phyloP scores from a whole-genome alignment of 2,797 vertebrate species.

The Lacerta agilis region DNA sequence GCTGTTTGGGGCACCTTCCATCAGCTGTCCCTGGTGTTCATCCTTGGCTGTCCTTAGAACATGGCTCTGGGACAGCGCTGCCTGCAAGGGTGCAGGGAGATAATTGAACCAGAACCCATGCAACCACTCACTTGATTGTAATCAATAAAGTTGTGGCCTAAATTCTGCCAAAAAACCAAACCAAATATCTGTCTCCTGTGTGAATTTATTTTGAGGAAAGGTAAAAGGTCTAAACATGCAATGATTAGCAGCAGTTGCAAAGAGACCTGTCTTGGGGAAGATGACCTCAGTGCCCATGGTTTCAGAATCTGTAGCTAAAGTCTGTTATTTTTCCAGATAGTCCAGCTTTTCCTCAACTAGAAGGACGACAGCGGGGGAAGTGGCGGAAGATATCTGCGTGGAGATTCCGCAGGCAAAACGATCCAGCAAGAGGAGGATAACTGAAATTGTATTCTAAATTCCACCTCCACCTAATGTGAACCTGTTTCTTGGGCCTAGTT shows the following conservation, averaged over 20 bases:
- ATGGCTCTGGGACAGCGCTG: too few species aligned
- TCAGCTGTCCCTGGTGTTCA: too few species aligned
- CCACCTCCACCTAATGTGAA: background rate
- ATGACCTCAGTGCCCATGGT: slow-evolving; percentile 92
- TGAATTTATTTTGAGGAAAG: too few species aligned
- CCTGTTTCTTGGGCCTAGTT: background rate
- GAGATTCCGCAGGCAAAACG: background rate
- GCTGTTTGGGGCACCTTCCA: too few species aligned
- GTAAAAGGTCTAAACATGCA: too few species aligned
- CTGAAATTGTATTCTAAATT: background rate
- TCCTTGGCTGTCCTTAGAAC: too few species aligned
- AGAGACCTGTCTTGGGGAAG: slow-evolving; percentile 83
- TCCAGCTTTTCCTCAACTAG: slow-evolving; percentile 84
- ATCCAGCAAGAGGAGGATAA: background rate
- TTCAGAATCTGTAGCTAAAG: slow-evolving; percentile 86
- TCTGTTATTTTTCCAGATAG: slow-evolving; percentile 90
- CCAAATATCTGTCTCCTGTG: too few species aligned
- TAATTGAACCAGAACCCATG: too few species aligned
- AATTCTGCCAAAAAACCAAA: too few species aligned
- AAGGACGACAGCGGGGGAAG: background rate
- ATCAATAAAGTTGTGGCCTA: too few species aligned
- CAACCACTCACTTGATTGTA: too few species aligned
- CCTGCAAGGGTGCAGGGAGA: too few species aligned
- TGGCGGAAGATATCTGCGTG: background rate
- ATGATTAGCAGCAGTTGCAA: slow-evolving; percentile 87